Evolutionary conservation across 1,140 invertebrate species (phyloP).

Genomic region (Rhagoletis pomonella): DNA sequence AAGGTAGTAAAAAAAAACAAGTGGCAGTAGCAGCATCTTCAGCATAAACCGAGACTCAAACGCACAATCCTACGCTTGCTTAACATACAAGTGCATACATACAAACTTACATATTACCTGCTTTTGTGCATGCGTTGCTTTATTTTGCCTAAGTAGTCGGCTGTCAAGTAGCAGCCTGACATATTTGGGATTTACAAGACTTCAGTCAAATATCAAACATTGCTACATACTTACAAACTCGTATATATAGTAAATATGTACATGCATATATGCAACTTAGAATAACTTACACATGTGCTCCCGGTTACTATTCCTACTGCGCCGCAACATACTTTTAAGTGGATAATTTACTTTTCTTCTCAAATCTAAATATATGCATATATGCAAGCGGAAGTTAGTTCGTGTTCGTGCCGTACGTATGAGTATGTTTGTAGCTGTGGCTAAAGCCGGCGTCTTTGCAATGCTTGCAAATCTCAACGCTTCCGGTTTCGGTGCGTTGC

Average conservation of each 20-base stretch:
- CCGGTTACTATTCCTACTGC: not conserved
- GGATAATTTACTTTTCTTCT: slow-evolving; percentile 47
- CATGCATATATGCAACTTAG: too few relatives aligned
- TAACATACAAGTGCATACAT: not conserved
- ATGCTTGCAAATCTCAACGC: slow-evolving; percentile 38
- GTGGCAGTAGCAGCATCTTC: not conserved
- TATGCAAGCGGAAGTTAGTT: slow-evolving; percentile 37
- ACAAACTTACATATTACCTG: not conserved
- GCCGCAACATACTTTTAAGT: slow-evolving; percentile 24
- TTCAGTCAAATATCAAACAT: not conserved
- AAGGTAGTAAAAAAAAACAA: not conserved
- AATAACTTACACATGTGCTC: too few relatives aligned
- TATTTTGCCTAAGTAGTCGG: not conserved
- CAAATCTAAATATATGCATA: slow-evolving; percentile 17
- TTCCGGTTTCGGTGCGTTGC: slow-evolving; percentile 43
- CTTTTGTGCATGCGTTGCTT: not conserved
- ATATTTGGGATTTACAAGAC: not conserved
- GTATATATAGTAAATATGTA: not conserved
- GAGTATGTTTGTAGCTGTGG: not conserved
- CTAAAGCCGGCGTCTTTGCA: slow-evolving; percentile 36
- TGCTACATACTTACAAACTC: not conserved
- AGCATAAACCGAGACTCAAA: not conserved
- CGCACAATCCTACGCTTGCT: not conserved
- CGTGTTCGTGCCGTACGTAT: not conserved
- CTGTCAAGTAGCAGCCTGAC: slow-evolving; percentile 25